phyloP scores from a whole-genome alignment of 2,113 vertebrate genomes.

The Ancistrus triradiatus region DNA sequence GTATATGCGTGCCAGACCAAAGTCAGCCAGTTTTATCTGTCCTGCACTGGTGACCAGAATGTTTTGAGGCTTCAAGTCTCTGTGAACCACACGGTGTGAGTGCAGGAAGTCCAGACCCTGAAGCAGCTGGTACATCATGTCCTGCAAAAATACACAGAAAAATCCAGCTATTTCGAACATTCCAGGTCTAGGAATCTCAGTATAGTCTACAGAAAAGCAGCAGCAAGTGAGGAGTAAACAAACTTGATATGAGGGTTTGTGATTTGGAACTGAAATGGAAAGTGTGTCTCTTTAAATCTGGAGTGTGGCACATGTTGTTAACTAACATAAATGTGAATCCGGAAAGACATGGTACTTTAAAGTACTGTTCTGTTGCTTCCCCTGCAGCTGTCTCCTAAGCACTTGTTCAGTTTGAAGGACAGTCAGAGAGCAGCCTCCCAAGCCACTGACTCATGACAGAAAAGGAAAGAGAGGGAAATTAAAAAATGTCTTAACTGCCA shows the following conservation, averaged over 20 bases:
- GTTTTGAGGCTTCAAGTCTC: slow-evolving; percentile 96
- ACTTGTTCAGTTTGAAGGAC: slow-evolving; percentile 72
- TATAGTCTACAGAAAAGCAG: too few relatives aligned
- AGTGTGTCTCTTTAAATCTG: slow-evolving; percentile 62
- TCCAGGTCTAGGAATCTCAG: neutral
- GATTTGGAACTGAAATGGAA: slow-evolving; percentile 41
- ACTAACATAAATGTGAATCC: slow-evolving; percentile 62
- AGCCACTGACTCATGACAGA: slow-evolving; percentile 57
- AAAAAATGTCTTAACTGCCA: slow-evolving; percentile 67
- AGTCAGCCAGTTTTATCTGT: slow-evolving; percentile 96
- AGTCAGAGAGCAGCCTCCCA: slow-evolving; percentile 71
- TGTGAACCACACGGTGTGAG: slow-evolving; percentile 94
- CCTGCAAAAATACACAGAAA: slow-evolving; percentile 62
- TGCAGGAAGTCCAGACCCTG: slow-evolving; percentile 96
- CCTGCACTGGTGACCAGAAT: slow-evolving; percentile 95
- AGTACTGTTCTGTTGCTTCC: slow-evolving; percentile 58
- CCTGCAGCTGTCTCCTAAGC: slow-evolving; percentile 74
- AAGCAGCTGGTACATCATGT: slow-evolving; percentile 98
- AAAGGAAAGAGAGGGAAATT: slow-evolving; percentile 42
- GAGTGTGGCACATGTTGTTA: slow-evolving; percentile 80
- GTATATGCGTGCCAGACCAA: slow-evolving; percentile 95
- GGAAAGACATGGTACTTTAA: slow-evolving; percentile 65
- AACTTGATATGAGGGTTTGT: neutral
- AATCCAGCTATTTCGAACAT: slow-evolving; percentile 12
- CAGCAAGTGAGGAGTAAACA: too few relatives aligned